Base-by-base conservation (phyloP, 1,140 invertebrate species). In the Halictus rubicundus region DNA sequence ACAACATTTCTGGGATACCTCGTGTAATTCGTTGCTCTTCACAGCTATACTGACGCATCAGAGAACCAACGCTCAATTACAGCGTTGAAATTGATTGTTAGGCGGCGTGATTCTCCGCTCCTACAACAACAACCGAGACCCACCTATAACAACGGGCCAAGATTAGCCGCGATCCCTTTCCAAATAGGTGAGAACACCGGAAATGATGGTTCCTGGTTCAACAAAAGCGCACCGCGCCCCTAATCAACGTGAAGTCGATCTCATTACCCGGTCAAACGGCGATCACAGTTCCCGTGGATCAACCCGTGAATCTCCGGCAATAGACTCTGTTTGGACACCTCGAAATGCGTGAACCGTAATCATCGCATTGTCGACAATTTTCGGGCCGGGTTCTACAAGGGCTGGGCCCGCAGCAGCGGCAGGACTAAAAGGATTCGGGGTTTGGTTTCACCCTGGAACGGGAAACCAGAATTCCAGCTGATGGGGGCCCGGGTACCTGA, bases 311-410 rank as follows among this genome's bases (percentile, higher is more conserved):
- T 57, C 3, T n/a, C 9, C 6, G 10, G 5, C 1, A 42, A 66
- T 46, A 54, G 23, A n/a, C 12, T 32, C 32, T n/a, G 27, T 68
- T 46, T 37, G 54, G 25, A 39, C 27, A 70, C 39, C 10, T 12
- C n/a, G 8, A 10, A 25, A 63, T 42, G 32, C 25, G 73, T 57
- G 63, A 60, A 77, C 21, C 8, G 3, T 69, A 63, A 68, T 69
- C 66, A 70, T 8, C n/a, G 60, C 25, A 37, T 61, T 46, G 46
- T 73, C 16, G 10, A 60, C 23, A 9, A 19, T 8, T 32, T n/a
- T 6, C 3, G n/a, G 19, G 16, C 16, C 3, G 16, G 14, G 21
- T 3, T 16, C 6, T 16, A 39, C 16, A 37, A 54, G n/a, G n/a
- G 3, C n/a, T 21, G 8, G 39, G 25, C 6, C 49, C 49, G 16